phyloP scores from a whole-genome alignment of 2,113 vertebrate species.

The Lota lota region DNA sequence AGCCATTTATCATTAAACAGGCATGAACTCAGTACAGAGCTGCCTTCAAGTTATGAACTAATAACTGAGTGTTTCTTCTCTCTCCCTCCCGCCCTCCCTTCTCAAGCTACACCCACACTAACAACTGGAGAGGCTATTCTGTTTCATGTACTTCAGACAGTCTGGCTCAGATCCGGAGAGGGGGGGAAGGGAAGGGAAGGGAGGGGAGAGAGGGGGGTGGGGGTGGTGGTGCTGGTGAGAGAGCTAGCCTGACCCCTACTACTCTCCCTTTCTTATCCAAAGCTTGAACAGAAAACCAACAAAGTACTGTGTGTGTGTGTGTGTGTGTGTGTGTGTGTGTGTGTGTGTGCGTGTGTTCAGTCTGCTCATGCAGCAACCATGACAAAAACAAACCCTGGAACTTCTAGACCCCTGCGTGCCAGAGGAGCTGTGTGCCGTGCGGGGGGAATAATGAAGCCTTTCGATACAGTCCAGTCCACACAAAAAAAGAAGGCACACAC shows the following conservation, averaged over 20 bases:
- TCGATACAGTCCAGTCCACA: conserved; percentile 56
- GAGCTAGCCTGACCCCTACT: conserved; percentile 42
- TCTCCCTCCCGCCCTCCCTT: conserved; percentile 15
- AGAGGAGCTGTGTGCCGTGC: conserved; percentile 36
- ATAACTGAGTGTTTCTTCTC: conserved; percentile 1
- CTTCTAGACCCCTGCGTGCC: conserved; percentile 35
- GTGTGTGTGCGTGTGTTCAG: conserved; percentile 47
- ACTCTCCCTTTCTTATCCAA: conserved; percentile 33
- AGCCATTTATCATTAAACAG: conserved; percentile 3
- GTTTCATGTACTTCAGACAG: conserved; percentile 60
- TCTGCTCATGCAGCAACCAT: conserved; percentile 41
- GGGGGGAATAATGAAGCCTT: conserved; percentile 51
- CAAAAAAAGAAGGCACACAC: conserved; percentile 6
- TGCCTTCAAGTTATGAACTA: background rate
- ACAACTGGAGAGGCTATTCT: conserved; percentile 53
- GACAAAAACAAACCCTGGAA: conserved; percentile 57
- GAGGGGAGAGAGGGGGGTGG: too few species aligned
- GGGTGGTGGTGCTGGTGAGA: too few species aligned
- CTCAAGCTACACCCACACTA: conserved; percentile 29
- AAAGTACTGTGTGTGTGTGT: conserved; percentile 23
- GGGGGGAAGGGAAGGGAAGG: background rate
- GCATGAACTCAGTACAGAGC: background rate
- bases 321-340: conserved; percentile 36
- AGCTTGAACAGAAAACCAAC: conserved; percentile 34
- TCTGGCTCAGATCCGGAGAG: conserved; percentile 41